Conservation (phyloP, 1,140 invertebrate genomes). For the Drepana arcuata region DNA sequence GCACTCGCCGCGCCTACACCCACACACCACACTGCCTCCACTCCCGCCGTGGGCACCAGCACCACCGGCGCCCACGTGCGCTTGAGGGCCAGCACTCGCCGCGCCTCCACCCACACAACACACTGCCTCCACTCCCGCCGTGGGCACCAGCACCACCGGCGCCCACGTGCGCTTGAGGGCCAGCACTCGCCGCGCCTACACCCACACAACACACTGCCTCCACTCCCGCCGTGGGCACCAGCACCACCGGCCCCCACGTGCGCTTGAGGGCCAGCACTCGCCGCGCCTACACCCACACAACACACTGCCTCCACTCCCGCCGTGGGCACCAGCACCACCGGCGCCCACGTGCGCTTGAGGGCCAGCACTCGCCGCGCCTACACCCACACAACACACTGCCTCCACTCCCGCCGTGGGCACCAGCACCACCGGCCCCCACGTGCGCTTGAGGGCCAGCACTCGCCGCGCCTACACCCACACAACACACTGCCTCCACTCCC, state of each 20-base stretch:
- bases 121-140: no score
- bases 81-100: slow-evolving; percentile 84
- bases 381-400: no score
- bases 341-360: slow-evolving; percentile 90
- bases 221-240: slow-evolving; percentile 97
- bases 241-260: slow-evolving; percentile 90
- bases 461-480: slow-evolving; percentile 84
- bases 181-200: slow-evolving; percentile 79
- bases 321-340: slow-evolving; percentile 95
- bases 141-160: slow-evolving; percentile 94
- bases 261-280: slow-evolving; percentile 85
- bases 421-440: slow-evolving; percentile 90
- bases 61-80: slow-evolving; percentile 91
- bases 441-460: slow-evolving; percentile 85
- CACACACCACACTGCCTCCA: neutral
- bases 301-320: no score
- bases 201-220: no score
- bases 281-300: no score
- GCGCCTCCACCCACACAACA: no score
- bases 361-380: slow-evolving; percentile 80
- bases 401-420: no score
- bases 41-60: slow-evolving; percentile 93
- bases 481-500: no score
- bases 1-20: slow-evolving; percentile 76
- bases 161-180: slow-evolving; percentile 90